Evolutionary conservation across 92 coral and sea anemone species (phyloP).

Genomic region (Phenganax stokvisi): DNA sequence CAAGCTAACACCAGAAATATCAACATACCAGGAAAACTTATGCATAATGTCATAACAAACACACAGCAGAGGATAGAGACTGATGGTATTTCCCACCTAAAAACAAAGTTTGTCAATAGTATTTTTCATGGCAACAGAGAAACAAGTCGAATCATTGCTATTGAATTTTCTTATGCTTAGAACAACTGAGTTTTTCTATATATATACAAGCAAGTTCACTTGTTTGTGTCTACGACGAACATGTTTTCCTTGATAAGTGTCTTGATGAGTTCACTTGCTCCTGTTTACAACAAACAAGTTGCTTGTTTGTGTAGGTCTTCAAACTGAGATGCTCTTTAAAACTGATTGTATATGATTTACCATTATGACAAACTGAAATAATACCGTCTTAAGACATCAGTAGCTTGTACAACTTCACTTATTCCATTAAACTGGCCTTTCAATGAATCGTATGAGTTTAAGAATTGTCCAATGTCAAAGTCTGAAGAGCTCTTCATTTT

Average conservation of each 20-base stretch:
- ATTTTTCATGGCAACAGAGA: not conserved
- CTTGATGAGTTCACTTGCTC: too few species aligned
- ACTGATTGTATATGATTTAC: not conserved
- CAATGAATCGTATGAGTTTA: slow-evolving; percentile 31
- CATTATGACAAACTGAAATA: not conserved
- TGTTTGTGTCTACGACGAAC: too few species aligned
- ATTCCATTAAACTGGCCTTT: slow-evolving; percentile 11
- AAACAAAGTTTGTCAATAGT: not conserved
- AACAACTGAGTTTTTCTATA: too few species aligned
- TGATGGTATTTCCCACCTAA: slow-evolving; percentile 36
- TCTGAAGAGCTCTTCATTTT: not conserved
- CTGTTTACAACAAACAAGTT: too few species aligned
- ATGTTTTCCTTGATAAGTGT: too few species aligned
- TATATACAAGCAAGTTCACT: too few species aligned
- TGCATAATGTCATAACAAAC: slow-evolving; percentile 24
- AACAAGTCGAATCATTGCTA: not conserved
- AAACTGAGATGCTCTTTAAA: too few species aligned
- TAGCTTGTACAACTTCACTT: slow-evolving; percentile 3
- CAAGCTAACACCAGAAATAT: not conserved
- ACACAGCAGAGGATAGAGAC: slow-evolving; percentile 26
- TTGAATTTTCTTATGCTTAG: not conserved
- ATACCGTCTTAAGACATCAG: slow-evolving; percentile 24
- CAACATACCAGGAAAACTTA: slow-evolving; percentile 25
- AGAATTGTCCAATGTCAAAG: slow-evolving; percentile 30
- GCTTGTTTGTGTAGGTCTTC: too few species aligned